Evolutionary conservation across 2,797 vertebrate genomes (phyloP).

Genomic region (Threskiornis aethiopicus): DNA sequence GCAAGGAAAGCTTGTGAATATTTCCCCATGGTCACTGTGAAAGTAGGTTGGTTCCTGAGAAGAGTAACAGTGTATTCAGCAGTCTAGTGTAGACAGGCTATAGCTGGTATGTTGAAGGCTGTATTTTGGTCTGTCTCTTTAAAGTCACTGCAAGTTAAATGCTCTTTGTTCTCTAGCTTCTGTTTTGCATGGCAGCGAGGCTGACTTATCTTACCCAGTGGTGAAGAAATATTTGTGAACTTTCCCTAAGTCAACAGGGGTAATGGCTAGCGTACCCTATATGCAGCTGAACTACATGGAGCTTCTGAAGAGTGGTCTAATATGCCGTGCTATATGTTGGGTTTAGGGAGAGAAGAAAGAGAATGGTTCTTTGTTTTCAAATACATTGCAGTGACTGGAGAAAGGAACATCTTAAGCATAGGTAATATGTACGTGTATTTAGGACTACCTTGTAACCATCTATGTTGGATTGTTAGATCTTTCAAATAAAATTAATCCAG

Average conservation of each 20-base stretch:
- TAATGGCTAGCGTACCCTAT: background rate
- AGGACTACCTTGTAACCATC: background rate
- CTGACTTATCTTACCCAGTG: background rate
- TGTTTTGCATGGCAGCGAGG: background rate
- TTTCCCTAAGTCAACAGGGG: conserved; percentile 27
- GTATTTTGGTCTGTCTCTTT: background rate
- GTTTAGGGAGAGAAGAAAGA: background rate
- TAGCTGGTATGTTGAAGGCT: background rate
- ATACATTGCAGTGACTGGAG: background rate
- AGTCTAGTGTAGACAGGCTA: background rate
- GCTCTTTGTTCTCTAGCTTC: conserved; percentile 35
- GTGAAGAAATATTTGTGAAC: conserved; percentile 63
- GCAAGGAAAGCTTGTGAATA: background rate
- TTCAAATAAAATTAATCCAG: background rate
- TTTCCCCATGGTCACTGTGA: background rate
- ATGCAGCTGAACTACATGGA: background rate
- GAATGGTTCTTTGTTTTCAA: background rate
- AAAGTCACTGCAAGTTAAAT: background rate
- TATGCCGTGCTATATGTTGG: background rate
- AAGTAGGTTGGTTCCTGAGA: background rate
- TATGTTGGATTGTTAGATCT: background rate
- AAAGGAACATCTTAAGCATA: background rate
- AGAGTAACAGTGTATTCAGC: background rate
- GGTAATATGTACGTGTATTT: background rate
- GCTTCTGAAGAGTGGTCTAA: background rate